Evolutionary conservation across 2,888 invertebrate species (phyloP).

Genomic region (Keiferia lycopersicella): DNA sequence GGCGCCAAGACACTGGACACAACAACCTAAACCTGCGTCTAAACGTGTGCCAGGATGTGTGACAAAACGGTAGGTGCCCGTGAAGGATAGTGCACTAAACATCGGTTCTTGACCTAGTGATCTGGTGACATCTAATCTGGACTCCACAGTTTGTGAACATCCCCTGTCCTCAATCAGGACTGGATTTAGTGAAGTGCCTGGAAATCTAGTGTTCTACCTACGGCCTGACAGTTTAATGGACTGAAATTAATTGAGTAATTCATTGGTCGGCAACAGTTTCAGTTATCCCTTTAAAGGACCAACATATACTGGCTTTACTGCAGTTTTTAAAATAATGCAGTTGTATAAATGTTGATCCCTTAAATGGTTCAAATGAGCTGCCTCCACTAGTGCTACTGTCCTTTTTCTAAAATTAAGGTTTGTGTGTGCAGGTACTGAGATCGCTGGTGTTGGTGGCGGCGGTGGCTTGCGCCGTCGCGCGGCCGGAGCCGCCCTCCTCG

Average conservation of each 20-base stretch:
- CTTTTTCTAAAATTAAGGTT: conserved; percentile 39
- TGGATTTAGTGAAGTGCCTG: conserved; percentile 33
- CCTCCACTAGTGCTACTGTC: background rate
- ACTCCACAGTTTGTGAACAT: conserved; percentile 25
- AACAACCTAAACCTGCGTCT: conserved; percentile 65
- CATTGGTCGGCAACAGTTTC: too few species aligned
- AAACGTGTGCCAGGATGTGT: conserved; percentile 70
- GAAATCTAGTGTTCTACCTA: conserved; percentile 20
- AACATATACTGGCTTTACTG: too few species aligned
- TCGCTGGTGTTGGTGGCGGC: conserved; percentile 68
- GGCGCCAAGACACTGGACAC: conserved; percentile 71
- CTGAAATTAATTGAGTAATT: background rate
- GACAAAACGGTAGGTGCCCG: conserved; percentile 72
- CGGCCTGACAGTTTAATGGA: conserved; percentile 6
- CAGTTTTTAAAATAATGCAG: too few species aligned
- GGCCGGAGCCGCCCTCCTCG: conserved; percentile 80
- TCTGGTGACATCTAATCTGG: conserved; percentile 43
- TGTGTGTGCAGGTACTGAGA: conserved; percentile 72
- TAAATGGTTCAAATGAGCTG: too few species aligned
- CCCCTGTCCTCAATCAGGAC: conserved; percentile 24
- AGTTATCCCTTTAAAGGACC: too few species aligned
- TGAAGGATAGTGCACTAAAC: conserved; percentile 41
- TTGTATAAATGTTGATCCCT: too few species aligned
- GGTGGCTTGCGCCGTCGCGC: conserved; percentile 69
- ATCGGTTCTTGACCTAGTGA: conserved; percentile 50